phyloP scores from a whole-genome alignment of 2,888 invertebrate species.

The Morpho helenor region DNA sequence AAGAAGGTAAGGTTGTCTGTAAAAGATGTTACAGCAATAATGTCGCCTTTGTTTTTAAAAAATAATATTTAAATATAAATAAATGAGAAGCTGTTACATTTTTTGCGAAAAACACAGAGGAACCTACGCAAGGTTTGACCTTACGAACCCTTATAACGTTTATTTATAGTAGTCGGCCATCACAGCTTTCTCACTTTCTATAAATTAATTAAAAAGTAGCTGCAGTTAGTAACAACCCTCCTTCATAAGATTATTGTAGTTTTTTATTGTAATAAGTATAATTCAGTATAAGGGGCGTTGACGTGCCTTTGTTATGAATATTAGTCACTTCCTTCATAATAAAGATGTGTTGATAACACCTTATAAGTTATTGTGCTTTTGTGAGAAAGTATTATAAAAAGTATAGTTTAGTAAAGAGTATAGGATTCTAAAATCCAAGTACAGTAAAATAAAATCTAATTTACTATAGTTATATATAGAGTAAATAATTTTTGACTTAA shows the following conservation, averaged over 20 bases:
- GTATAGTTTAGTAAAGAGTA: no score
- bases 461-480: no score
- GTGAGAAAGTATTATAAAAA: no score
- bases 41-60: not conserved
- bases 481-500: no score
- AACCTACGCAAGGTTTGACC: no score
- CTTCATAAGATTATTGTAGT: conserved; percentile 6
- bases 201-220: conserved; percentile 6
- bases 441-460: no score
- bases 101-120: no score
- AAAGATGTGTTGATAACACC: conserved; percentile 12
- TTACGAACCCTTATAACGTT: no score
- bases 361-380: conserved; percentile 2
- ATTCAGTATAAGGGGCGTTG: conserved; percentile 8
- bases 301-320: conserved; percentile 11
- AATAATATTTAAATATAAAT: not conserved
- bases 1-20: no score
- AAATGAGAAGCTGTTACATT: not conserved
- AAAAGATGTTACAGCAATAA: no score
- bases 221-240: conserved; percentile 7
- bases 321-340: conserved; percentile 11
- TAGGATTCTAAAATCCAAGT: no score
- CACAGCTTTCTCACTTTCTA: not conserved
- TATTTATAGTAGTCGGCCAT: no score
- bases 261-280: conserved; percentile 3